A percentile compares a stretch with the other conserved stretches of the same genome.
Conservation (phyloP, 2,113 vertebrate genomes). For the Bujurquina vittata region DNA sequence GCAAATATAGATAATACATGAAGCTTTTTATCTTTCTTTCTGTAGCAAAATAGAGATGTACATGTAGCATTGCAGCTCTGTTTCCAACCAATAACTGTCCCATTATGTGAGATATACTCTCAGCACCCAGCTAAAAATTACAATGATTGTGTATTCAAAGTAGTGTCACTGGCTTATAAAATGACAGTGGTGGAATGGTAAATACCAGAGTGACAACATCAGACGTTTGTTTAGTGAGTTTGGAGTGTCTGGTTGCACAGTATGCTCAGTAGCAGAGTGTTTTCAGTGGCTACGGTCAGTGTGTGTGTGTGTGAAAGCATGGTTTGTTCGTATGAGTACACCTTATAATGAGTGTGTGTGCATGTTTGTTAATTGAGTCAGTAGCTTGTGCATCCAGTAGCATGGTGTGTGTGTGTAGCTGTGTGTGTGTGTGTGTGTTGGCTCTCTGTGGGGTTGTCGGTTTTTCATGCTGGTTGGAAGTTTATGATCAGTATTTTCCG, state of each 20-base stretch:
- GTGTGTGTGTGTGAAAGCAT: constrained; percentile 32
- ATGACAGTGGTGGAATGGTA: constrained; percentile 71
- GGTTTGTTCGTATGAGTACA: constrained; percentile 37
- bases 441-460: constrained; percentile 72
- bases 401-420: constrained; percentile 42
- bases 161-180: constrained; percentile 56
- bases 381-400: constrained; percentile 48
- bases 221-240: constrained; percentile 69
- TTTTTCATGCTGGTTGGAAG: constrained; percentile 77
- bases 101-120: constrained; percentile 51
- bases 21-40: constrained; percentile 11
- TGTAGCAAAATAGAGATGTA: constrained; percentile 20
- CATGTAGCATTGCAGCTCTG: constrained; percentile 23
- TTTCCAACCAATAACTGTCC: constrained; percentile 61
- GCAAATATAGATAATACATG: not conserved
- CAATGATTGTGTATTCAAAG: constrained; percentile 60
- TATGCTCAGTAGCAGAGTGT: constrained; percentile 60
- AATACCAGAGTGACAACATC: constrained; percentile 77
- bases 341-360: constrained; percentile 41
- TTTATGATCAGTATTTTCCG: constrained; percentile 85
- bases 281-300: constrained; percentile 35
- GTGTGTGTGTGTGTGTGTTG: constrained; percentile 53
- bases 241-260: constrained; percentile 66
- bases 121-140: constrained; percentile 62
- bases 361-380: constrained; percentile 32